Evolutionary conservation across 2,888 invertebrate species (phyloP).

Genomic region (Mongoloraphidia duomilia): DNA sequence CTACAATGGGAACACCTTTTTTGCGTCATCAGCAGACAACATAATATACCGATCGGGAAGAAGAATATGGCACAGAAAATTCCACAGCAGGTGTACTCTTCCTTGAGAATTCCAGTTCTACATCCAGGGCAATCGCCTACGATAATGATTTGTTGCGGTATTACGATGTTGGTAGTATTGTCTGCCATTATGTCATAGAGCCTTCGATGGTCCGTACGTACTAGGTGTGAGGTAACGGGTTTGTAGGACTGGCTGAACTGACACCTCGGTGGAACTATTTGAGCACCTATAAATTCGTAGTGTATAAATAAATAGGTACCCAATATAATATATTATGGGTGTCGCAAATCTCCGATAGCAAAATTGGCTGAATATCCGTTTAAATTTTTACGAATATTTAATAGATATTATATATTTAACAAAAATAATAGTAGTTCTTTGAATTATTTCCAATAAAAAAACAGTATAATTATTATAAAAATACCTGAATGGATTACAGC

Average conservation of each 20-base stretch:
- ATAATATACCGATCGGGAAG: conserved; percentile 77
- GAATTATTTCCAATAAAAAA: too few species aligned
- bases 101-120: conserved; percentile 73
- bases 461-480: too few species aligned
- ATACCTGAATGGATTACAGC: too few species aligned
- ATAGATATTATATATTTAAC: too few species aligned
- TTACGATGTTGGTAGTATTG: conserved; percentile 38
- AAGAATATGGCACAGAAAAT: conserved; percentile 71
- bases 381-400: too few species aligned
- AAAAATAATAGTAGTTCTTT: too few species aligned
- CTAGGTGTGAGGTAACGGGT: conserved; percentile 12
- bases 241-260: conserved; percentile 10
- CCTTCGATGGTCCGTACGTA: conserved; percentile 44
- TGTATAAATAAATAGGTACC: too few species aligned
- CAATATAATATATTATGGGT: too few species aligned
- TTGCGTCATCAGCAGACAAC: conserved; percentile 71
- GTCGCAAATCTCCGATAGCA: too few species aligned
- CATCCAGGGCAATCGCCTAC: conserved; percentile 84
- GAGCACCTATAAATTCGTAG: conserved; percentile 3
- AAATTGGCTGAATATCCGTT: too few species aligned
- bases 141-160: conserved; percentile 63
- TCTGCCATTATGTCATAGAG: conserved; percentile 33
- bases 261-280: conserved; percentile 8
- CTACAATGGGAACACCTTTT: conserved; percentile 79
- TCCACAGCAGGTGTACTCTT: conserved; percentile 74